These are phyloP conservation scores for Lingula anatina DNA, from an alignment of 2,888 invertebrate genomes.

Conservation along the genomic window DNA sequence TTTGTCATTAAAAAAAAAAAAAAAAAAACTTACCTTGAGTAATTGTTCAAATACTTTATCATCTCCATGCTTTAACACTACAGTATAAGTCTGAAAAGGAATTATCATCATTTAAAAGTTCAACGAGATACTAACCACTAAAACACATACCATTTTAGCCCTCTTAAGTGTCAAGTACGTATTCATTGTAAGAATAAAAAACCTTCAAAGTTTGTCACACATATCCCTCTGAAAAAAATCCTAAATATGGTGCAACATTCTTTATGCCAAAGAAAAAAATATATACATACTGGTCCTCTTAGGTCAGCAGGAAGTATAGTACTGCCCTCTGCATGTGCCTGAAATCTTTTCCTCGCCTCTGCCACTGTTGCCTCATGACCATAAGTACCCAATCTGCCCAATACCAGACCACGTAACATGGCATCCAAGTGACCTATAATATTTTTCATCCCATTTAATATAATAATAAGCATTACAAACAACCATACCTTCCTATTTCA, in stretches of 20 bases:
- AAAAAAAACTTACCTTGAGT: slow-evolving; percentile 60
- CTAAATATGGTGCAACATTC: background rate
- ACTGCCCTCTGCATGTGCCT: slow-evolving; percentile 58
- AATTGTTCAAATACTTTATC: slow-evolving; percentile 70
- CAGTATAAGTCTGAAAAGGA: slow-evolving; percentile 65
- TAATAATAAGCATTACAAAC: too few species aligned
- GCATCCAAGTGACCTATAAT: slow-evolving; percentile 69
- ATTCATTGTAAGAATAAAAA: too few species aligned
- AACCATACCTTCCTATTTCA: too few species aligned
- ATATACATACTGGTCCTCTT: slow-evolving; percentile 63
- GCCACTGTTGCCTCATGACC: slow-evolving; percentile 72
- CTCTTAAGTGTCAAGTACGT: background rate
- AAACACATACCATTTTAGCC: too few species aligned
- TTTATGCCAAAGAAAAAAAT: background rate
- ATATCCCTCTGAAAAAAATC: background rate
- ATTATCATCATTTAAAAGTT: background rate
- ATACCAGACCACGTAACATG: slow-evolving; percentile 75
- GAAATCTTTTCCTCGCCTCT: slow-evolving; percentile 70
- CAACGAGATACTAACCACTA: too few species aligned
- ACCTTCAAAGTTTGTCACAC: too few species aligned
- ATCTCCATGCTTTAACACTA: slow-evolving; percentile 70
- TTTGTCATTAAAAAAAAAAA: too few species aligned
- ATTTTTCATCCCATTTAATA: too few species aligned
- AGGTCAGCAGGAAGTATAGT: slow-evolving; percentile 76
- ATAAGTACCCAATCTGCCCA: slow-evolving; percentile 75